A percentile compares a stretch with the other conserved stretches of the same genome.
phyloP scores from a whole-genome alignment of 1,140 invertebrate genomes.

The Andrena cerasifolii region DNA sequence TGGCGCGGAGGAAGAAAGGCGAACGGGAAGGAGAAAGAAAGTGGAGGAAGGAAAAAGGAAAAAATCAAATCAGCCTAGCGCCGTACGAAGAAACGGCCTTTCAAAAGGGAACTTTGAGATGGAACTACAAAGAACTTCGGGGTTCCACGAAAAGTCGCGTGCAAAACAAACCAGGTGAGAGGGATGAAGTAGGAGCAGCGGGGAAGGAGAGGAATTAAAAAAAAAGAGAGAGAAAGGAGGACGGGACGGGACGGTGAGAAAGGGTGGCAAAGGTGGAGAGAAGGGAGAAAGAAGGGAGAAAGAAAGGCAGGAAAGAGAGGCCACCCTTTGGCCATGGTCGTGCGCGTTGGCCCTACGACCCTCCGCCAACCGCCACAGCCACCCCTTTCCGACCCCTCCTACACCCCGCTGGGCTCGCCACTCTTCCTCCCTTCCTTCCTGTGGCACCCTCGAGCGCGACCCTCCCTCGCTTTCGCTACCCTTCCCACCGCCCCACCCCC shows the following conservation, averaged over 20 bases:
- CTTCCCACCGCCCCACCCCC: slow-evolving; percentile 28
- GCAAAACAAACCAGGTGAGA: slow-evolving; percentile 64
- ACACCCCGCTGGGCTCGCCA: slow-evolving; percentile 22
- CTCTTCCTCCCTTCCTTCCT: slow-evolving; percentile 45
- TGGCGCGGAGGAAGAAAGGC: not conserved
- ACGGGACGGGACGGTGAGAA: slow-evolving; percentile 28
- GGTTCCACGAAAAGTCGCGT: slow-evolving; percentile 64
- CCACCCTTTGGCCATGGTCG: slow-evolving; percentile 62
- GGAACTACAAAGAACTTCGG: slow-evolving; percentile 61
- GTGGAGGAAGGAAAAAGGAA: not conserved
- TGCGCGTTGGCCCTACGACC: slow-evolving; percentile 65
- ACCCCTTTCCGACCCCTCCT: slow-evolving; percentile 13
- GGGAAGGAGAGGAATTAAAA: slow-evolving; percentile 26
- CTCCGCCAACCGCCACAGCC: slow-evolving; percentile 59
- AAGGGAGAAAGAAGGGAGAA: not conserved
- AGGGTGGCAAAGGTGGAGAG: not conserved
- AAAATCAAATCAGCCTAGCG: slow-evolving; percentile 27
- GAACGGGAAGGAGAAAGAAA: not conserved
- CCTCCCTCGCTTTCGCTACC: slow-evolving; percentile 24
- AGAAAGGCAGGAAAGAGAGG: slow-evolving; percentile 13
- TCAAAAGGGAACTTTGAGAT: slow-evolving; percentile 67
- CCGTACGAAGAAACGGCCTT: slow-evolving; percentile 21
- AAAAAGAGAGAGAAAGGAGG: slow-evolving; percentile 52
- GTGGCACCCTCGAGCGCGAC: slow-evolving; percentile 32
- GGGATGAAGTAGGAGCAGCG: slow-evolving; percentile 29